Conservation (phyloP, 1,140 invertebrate genomes). For the Macrostomum lignano region DNA sequence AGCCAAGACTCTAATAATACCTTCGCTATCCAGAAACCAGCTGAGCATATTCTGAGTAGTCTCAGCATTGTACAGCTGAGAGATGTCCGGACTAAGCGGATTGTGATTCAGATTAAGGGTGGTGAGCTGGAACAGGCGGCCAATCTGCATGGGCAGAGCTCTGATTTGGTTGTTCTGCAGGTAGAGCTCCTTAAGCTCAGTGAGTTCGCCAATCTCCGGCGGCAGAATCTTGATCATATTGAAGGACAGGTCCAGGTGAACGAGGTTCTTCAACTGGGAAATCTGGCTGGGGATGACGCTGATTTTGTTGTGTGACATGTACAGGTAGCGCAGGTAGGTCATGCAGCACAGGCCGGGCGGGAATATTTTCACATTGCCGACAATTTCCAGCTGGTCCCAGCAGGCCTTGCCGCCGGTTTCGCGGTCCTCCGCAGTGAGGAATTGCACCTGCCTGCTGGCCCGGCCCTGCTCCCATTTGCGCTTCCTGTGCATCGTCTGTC, state of each 20-base stretch:
- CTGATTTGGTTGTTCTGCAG: slow-evolving; percentile 1
- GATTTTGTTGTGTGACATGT: slow-evolving; percentile 2
- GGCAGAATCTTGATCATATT: slow-evolving; percentile 4
- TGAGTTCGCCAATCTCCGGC: background rate
- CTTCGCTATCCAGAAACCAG: too few species aligned
- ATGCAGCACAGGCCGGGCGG: background rate
- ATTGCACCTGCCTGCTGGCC: too few species aligned
- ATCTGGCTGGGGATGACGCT: slow-evolving; percentile 1
- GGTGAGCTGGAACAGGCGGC: background rate
- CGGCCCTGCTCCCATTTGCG: too few species aligned
- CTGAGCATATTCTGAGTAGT: too few species aligned
- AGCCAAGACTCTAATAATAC: too few species aligned
- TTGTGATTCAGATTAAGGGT: too few species aligned
- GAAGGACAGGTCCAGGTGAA: background rate
- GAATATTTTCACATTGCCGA: slow-evolving; percentile 2
- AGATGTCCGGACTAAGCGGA: too few species aligned
- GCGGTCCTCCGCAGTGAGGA: too few species aligned
- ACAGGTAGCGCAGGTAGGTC: background rate
- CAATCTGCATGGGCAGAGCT: slow-evolving; percentile 1
- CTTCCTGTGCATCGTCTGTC: too few species aligned
- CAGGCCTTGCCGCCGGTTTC: too few species aligned
- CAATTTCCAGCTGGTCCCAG: too few species aligned
- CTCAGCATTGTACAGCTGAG: too few species aligned
- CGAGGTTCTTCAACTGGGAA: background rate
- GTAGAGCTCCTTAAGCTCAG: background rate